phyloP scores from a whole-genome alignment of 1,140 invertebrate species.

The Halesus radiatus region DNA sequence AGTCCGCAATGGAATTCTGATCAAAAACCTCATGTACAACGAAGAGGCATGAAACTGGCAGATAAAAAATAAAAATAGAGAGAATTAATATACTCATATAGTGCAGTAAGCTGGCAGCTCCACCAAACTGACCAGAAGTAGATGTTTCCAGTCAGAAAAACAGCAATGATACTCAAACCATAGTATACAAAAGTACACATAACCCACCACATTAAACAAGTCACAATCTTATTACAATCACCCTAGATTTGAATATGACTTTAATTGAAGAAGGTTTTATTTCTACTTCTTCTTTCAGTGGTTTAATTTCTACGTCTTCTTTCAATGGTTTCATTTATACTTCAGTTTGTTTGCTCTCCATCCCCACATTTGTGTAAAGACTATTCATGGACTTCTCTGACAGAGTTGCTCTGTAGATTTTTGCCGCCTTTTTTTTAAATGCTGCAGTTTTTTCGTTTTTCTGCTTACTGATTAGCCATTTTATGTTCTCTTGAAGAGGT shows the following conservation, averaged over 20 bases:
- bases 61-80: too few relatives aligned
- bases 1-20: too few relatives aligned
- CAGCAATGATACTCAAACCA: constrained; percentile 86
- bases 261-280: constrained; percentile 62
- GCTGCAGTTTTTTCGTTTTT: constrained; percentile 74
- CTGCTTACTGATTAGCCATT: constrained; percentile 84
- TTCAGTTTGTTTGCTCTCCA: constrained; percentile 11
- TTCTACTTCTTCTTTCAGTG: not conserved
- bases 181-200: constrained; percentile 85
- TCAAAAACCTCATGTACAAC: too few relatives aligned
- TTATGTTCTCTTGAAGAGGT: constrained; percentile 77
- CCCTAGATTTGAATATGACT: constrained; percentile 72
- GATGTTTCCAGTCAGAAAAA: constrained; percentile 77
- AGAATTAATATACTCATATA: too few relatives aligned
- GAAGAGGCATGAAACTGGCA: too few relatives aligned
- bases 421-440: constrained; percentile 56
- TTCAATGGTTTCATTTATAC: constrained; percentile 43
- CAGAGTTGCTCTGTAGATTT: constrained; percentile 77
- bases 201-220: constrained; percentile 80
- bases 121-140: too few relatives aligned
- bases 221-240: constrained; percentile 76
- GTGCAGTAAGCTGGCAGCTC: too few relatives aligned
- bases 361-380: constrained; percentile 64
- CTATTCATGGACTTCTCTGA: constrained; percentile 71
- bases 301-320: constrained; percentile 56